Evolutionary conservation across 2,888 invertebrate genomes (phyloP).

Genomic region (Hemicrepidius hirtus): DNA sequence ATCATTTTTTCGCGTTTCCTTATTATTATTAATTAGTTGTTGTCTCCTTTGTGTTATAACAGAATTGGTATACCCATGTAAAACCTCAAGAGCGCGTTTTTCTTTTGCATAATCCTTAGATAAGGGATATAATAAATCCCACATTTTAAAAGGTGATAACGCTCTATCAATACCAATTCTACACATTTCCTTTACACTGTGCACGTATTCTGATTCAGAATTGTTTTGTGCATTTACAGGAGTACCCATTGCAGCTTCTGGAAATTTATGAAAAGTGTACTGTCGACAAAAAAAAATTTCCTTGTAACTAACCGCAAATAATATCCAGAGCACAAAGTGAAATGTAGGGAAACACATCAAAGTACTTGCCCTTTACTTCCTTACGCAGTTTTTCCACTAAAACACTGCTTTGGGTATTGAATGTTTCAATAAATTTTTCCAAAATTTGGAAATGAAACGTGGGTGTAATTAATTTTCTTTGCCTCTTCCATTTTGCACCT

Average conservation of each 20-base stretch:
- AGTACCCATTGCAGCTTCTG: constrained; percentile 79
- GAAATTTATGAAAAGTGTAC: background rate
- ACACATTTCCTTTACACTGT: constrained; percentile 76
- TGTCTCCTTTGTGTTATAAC: constrained; percentile 73
- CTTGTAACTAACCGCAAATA: constrained; percentile 57
- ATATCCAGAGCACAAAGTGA: constrained; percentile 57
- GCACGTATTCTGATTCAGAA: constrained; percentile 81
- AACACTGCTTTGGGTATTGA: constrained; percentile 43
- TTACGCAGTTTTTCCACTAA: constrained; percentile 48
- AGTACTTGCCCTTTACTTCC: constrained; percentile 44
- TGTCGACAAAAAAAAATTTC: too few species aligned
- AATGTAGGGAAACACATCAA: constrained; percentile 59
- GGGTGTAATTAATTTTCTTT: constrained; percentile 84
- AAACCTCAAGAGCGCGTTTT: constrained; percentile 70
- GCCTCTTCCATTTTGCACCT: constrained; percentile 75
- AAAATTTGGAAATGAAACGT: constrained; percentile 80
- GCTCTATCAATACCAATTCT: constrained; percentile 60
- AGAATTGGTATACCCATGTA: constrained; percentile 75
- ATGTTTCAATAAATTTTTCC: constrained; percentile 52
- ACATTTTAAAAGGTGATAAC: constrained; percentile 72
- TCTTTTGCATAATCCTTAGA: constrained; percentile 77
- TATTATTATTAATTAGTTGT: constrained; percentile 56
- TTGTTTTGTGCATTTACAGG: constrained; percentile 82
- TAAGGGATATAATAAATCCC: constrained; percentile 72
- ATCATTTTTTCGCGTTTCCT: constrained; percentile 64